Base-by-base conservation (phyloP, 2,888 invertebrate species). In the Lepetodrilus schrolli region DNA sequence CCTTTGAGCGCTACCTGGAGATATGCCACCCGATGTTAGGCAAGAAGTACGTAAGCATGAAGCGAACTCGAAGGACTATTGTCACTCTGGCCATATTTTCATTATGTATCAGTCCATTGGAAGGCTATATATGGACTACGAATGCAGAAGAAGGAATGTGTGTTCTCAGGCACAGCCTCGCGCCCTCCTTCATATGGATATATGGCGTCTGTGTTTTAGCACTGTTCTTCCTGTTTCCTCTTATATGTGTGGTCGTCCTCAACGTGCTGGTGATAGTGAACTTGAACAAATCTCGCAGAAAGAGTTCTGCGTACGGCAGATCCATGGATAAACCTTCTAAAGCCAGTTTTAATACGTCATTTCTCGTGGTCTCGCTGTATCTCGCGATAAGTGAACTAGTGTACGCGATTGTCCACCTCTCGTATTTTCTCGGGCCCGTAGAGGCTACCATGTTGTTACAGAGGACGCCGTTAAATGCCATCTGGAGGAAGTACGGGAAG, bases 351-450 rank as follows among this genome's bases (percentile, higher is more conserved):
- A 77, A 74, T 43, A 65, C 71, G 51, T 50, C 77, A 17, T 74
- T 77, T 49, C 69, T 72, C 17, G 58, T 74, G 36, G 66, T 77
- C 70, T 77, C 77, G 8, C 70, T 77, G 13, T 74, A 74, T 49
- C 72, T 77, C 50, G 77, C 77, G 10, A 43, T 74, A 20, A 72
- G 77, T 50, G 77, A 77, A 50, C 70, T 77, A 30, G 70, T 74
- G n/a, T 77, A 77, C 70, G 77, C 77, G 4, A 26, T 72, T 10
- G 74, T 77, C n/a, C 77, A 77, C 36, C 51, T 74, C 43, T 69
- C 72, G 26, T 72, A 74, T 26, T 77, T 74, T 51, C 34, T 58
- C 30, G 65, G 47, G 10, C 43, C 38, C 23, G 10, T 47, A 1
- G 43, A 47, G n/a, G 30, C 26, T n/a, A 23, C 26, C n/a, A 47